Evolutionary conservation across 2,113 vertebrate species (phyloP).

Genomic region (Gasterosteus aculeatus): DNA sequence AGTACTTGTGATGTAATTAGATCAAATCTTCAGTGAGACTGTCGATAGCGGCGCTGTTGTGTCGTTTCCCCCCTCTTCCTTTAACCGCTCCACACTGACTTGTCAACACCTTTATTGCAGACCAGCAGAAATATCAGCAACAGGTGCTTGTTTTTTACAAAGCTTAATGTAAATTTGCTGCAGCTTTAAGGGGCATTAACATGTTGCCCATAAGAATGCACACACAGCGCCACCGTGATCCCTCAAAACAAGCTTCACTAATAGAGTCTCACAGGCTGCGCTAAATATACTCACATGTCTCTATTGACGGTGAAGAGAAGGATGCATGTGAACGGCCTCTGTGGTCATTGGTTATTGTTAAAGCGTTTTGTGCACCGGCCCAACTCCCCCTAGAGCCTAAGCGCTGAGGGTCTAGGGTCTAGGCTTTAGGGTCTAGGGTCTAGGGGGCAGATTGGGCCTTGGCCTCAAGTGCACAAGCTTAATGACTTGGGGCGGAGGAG

Average conservation of each 20-base stretch:
- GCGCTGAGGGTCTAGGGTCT: too few species aligned
- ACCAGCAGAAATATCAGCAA: not conserved
- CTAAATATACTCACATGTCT: not conserved
- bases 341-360: too few species aligned
- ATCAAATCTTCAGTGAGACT: not conserved
- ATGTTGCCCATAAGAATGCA: not conserved
- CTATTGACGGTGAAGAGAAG: not conserved
- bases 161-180: not conserved
- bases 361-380: too few species aligned
- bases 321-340: too few species aligned
- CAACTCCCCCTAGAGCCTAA: too few species aligned
- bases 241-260: not conserved
- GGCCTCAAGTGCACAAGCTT: too few species aligned
- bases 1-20: not conserved
- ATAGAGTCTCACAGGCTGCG: not conserved
- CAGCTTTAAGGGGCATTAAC: not conserved
- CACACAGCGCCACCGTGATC: not conserved
- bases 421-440: too few species aligned
- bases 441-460: too few species aligned
- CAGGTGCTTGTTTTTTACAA: not conserved
- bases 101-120: too few species aligned
- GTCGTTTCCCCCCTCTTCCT: not conserved
- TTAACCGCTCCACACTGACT: not conserved
- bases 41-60: not conserved
- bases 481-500: too few species aligned